Base-by-base conservation (phyloP, 2,797 vertebrate species). In the Emydoidea blandingii region DNA sequence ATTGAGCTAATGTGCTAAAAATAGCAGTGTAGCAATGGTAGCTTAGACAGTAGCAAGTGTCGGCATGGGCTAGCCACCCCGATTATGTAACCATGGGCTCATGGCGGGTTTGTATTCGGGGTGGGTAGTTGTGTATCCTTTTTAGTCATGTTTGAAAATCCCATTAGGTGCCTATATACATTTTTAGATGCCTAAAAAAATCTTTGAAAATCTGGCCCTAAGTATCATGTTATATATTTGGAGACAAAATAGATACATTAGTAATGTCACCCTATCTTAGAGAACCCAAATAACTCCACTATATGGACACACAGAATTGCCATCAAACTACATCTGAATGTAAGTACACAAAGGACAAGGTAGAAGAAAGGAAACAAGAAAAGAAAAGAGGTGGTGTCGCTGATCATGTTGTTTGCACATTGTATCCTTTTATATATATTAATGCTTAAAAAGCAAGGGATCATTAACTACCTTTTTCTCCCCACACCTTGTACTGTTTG, bases 401-500 rank as follows among this genome's bases (percentile, higher is more conserved):
- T 62, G 18, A 62, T 85, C 19, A 19, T 57, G 80, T 89, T 88
- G 79, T 34, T 12, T 80, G 3, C 74, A 68, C 50, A 12, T 0
- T 12, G 54, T 1, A 2, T 19, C 47, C 56, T 4, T 85, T 65
- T 29, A 83, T 41, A 31, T 16, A 1, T 16, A 87, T 47, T 85
- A 59, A 52, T 57, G 89, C 81, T 89, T 37, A 88, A 87, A 89
- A 79, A 91, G 79, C 52, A 81, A 65, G 19, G 59, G 68, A 95
- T 94, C 89, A 78, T 95, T 94, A 92, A 76, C 83, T 62, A 88
- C 81, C 50, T 6, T 57, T 65, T 91, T 87, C 65, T 65, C 12
- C 44, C 82, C 79, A 89, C 91, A 50, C 29, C 68, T 34, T 44
- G 34, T 87, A 82, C 86, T 86, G 80, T 79, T 92, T 88, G 80